Evolutionary conservation across 2,888 invertebrate genomes (phyloP).

Genomic region (Agriopis leucophaearia): DNA sequence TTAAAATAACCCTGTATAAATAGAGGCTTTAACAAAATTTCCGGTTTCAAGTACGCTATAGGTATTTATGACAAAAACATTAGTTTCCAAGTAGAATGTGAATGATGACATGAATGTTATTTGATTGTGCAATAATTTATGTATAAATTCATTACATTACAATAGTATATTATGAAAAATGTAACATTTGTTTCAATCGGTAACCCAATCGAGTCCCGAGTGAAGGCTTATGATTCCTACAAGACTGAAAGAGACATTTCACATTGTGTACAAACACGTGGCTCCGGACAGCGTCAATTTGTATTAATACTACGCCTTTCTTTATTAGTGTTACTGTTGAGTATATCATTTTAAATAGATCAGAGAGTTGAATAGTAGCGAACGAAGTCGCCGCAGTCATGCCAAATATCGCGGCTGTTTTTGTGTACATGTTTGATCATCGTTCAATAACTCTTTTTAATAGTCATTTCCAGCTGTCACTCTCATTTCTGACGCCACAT

Average conservation of each 20-base stretch:
- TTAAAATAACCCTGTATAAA: no score
- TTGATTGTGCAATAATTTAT: constrained; percentile 83
- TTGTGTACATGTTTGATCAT: background rate
- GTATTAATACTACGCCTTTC: constrained; percentile 58
- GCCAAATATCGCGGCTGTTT: background rate
- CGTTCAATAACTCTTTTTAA: no score
- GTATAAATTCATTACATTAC: constrained; percentile 68
- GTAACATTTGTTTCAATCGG: constrained; percentile 71
- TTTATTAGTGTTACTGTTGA: constrained; percentile 53
- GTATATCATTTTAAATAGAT: constrained; percentile 58
- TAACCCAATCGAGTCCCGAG: constrained; percentile 69
- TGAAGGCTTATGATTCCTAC: constrained; percentile 69
- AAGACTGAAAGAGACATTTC: constrained; percentile 83
- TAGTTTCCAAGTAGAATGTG: constrained; percentile 53
- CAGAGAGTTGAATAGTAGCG: constrained; percentile 37
- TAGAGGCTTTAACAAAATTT: constrained; percentile 1
- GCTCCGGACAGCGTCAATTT: constrained; percentile 79
- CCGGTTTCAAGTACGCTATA: constrained; percentile 23
- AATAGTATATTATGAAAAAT: constrained; percentile 64
- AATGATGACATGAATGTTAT: constrained; percentile 64
- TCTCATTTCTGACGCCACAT: no score
- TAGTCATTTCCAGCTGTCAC: no score
- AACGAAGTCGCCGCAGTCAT: constrained; percentile 27
- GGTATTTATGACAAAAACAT: constrained; percentile 63
- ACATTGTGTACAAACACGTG: constrained; percentile 68